phyloP scores from a whole-genome alignment of 2,797 vertebrate genomes.

The Esox lucius region DNA sequence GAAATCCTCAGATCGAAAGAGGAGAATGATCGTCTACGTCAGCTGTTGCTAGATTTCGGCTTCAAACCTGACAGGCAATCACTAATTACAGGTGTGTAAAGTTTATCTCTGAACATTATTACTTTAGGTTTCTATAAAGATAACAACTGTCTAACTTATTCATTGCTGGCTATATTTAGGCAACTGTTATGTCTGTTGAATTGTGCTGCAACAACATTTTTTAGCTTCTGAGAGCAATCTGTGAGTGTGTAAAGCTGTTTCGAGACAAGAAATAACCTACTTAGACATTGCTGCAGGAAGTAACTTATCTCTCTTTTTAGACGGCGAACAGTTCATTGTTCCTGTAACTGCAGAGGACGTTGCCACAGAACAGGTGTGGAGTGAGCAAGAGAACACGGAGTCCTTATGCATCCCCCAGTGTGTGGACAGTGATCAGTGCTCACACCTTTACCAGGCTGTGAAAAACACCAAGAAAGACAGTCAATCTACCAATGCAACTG shows the following conservation, averaged over 20 bases:
- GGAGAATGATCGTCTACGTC: constrained; percentile 3
- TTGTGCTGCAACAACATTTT: not conserved
- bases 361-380: not conserved
- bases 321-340: not conserved
- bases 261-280: not conserved
- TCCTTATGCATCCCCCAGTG: not conserved
- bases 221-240: not conserved
- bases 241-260: not conserved
- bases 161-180: not conserved
- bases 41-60: constrained; percentile 1
- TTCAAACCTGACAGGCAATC: not conserved
- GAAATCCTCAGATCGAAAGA: not conserved
- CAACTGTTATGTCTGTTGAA: not conserved
- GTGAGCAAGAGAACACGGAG: not conserved
- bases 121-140: too few relatives aligned
- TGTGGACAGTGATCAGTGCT: constrained; percentile 1
- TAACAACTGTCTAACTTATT: too few relatives aligned
- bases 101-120: not conserved
- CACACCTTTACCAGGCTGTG: not conserved
- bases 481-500: not conserved
- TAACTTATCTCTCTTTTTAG: not conserved
- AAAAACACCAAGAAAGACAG: not conserved
- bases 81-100: not conserved
- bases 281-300: not conserved
- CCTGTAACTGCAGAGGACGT: not conserved